phyloP scores from a whole-genome alignment of 2,797 vertebrate genomes.

The Gallinago solitaria region DNA sequence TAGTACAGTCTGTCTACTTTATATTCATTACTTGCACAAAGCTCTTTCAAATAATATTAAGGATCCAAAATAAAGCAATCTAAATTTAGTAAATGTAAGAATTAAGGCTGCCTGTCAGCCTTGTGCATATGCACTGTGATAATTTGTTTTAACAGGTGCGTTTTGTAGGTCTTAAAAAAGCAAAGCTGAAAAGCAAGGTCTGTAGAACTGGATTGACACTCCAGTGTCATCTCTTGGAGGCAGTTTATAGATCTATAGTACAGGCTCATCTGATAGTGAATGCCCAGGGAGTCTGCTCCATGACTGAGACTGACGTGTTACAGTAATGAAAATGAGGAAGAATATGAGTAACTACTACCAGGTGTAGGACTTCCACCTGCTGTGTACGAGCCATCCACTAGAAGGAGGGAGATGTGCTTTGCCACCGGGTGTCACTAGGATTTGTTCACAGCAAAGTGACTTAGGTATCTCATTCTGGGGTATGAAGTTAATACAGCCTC shows the following conservation, averaged over 20 bases:
- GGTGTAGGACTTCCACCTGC: background rate
- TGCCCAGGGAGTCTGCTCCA: background rate
- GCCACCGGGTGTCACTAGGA: background rate
- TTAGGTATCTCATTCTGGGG: background rate
- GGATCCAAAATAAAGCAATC: background rate
- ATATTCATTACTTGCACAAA: conserved; percentile 54
- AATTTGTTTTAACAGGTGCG: conserved; percentile 38
- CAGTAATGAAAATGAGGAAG: background rate
- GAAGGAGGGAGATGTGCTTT: background rate
- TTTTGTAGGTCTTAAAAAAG: conserved; percentile 32
- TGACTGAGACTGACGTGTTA: background rate
- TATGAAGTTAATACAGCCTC: background rate
- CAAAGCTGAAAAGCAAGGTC: background rate
- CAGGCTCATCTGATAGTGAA: background rate
- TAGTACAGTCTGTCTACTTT: conserved; percentile 22
- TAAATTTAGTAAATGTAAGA: conserved; percentile 34
- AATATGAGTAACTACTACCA: background rate
- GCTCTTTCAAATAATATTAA: conserved; percentile 49
- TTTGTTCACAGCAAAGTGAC: background rate
- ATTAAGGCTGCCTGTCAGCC: conserved; percentile 28
- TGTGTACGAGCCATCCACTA: background rate
- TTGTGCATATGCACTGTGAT: background rate
- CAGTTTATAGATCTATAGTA: background rate
- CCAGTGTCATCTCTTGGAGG: background rate
- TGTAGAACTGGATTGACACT: background rate